phyloP scores from a whole-genome alignment of 2,888 invertebrate species.

The Antheraea yamamai region DNA sequence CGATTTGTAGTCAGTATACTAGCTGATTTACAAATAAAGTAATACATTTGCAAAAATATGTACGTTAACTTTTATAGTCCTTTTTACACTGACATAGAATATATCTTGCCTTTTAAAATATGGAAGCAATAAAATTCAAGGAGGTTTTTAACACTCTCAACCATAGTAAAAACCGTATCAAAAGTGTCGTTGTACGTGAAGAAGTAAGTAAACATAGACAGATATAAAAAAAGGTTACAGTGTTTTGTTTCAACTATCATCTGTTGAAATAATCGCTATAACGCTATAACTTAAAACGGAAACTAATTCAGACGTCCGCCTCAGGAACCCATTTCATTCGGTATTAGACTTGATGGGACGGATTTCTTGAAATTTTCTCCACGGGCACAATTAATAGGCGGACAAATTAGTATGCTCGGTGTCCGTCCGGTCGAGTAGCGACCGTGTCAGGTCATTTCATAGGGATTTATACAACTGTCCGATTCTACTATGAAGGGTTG shows the following conservation, averaged over 20 bases:
- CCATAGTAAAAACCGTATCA: no score
- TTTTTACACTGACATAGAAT: no score
- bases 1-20: no score
- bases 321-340: conserved; percentile 77
- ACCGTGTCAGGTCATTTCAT: conserved; percentile 16
- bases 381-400: conserved; percentile 74
- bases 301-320: conserved; percentile 63
- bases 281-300: conserved; percentile 39
- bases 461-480: conserved; percentile 21
- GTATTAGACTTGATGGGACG: conserved; percentile 74
- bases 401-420: conserved; percentile 64
- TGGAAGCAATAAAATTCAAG: no score
- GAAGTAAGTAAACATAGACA: no score
- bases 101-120: no score
- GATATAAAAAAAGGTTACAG: not conserved
- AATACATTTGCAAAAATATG: no score
- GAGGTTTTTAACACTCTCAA: no score
- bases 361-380: conserved; percentile 79
- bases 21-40: no score
- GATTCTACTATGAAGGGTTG: conserved; percentile 16
- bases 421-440: conserved; percentile 8
- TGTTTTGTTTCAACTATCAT: not conserved
- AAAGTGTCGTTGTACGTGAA: no score
- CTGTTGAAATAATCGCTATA: conserved; percentile 26
- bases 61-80: no score